Percentiles rank a stretch among this genome's conserved stretches.
Conservation (phyloP, 2,113 vertebrate species). For the Bothrops jararaca region DNA sequence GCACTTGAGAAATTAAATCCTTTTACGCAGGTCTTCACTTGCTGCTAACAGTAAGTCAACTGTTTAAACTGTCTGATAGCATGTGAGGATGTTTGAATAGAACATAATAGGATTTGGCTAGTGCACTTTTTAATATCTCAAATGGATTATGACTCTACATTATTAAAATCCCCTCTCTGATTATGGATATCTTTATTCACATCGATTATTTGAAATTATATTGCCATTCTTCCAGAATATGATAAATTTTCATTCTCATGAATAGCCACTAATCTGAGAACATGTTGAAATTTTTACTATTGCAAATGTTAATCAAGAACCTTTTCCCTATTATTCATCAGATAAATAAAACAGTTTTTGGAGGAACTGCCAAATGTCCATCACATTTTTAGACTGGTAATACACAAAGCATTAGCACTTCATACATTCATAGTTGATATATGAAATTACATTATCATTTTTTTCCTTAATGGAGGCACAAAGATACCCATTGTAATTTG, state of each 20-base stretch:
- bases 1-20: constrained; percentile 40
- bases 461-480: neutral
- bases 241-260: neutral
- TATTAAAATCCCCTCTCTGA: neutral
- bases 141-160: neutral
- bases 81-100: neutral
- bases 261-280: neutral
- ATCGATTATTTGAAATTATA: neutral
- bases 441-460: neutral
- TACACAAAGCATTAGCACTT: neutral
- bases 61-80: constrained; percentile 4
- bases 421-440: no score
- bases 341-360: neutral
- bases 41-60: constrained; percentile 40
- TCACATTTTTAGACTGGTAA: neutral
- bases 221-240: neutral
- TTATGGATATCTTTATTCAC: neutral
- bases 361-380: neutral
- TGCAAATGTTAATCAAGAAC: neutral
- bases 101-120: constrained; percentile 1
- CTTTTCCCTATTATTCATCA: neutral
- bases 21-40: constrained; percentile 40
- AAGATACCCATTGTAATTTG: neutral
- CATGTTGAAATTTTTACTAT: neutral
- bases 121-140: neutral